These are phyloP conservation scores for Procavia capensis DNA, from an alignment of 2,113 vertebrate species.

Conservation along the genomic window DNA sequence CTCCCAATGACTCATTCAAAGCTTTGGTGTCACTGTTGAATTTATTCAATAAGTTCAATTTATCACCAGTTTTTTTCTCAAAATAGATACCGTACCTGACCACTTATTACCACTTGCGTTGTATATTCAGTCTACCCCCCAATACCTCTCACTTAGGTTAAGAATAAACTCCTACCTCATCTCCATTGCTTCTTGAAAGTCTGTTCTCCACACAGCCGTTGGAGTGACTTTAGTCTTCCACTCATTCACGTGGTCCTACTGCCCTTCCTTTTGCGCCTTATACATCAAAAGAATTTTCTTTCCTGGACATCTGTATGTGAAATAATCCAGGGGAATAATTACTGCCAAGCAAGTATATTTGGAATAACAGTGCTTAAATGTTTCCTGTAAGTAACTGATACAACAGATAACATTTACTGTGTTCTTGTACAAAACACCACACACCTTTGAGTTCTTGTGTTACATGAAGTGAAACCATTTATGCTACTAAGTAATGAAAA, in stretches of 20 bases:
- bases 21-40: neutral
- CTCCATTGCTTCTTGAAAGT: neutral
- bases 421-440: neutral
- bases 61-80: neutral
- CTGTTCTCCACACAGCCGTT: neutral
- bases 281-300: neutral
- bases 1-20: neutral
- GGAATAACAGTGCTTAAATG: neutral
- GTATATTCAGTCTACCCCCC: neutral
- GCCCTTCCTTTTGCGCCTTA: neutral
- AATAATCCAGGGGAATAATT: neutral
- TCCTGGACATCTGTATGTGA: neutral
- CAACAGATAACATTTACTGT: neutral
- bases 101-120: neutral
- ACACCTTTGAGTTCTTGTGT: conserved; percentile 2
- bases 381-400: neutral
- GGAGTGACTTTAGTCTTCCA: neutral
- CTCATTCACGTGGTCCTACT: neutral
- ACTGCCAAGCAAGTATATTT: neutral
- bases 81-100: neutral
- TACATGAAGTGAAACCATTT: conserved; percentile 24
- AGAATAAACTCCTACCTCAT: too few species aligned
- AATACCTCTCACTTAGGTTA: neutral
- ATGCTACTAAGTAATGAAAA: conserved; percentile 52
- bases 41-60: neutral